Conservation (phyloP, 2,797 vertebrate genomes). For the Nyctibius grandis region DNA sequence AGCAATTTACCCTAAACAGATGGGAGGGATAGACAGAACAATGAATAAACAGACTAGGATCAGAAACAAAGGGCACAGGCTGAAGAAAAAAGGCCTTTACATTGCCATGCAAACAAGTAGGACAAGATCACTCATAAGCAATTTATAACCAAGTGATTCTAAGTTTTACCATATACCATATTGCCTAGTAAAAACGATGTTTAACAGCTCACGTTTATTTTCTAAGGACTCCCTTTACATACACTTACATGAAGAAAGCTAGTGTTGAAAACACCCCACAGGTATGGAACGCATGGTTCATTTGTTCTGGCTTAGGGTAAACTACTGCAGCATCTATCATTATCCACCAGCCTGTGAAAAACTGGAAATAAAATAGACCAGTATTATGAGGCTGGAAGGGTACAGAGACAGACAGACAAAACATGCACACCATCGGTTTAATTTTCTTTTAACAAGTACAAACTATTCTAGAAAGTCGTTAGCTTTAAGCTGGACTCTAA, state of each 20-base stretch:
- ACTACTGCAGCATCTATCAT: conserved; percentile 89
- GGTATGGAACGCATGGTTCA: conserved; percentile 91
- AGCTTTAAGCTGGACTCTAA: not conserved
- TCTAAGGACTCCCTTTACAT: not conserved
- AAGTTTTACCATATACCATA: not conserved
- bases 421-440: no score
- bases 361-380: conserved; percentile 67
- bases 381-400: not conserved
- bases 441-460: not conserved
- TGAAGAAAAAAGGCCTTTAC: not conserved
- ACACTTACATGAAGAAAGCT: conserved; percentile 92
- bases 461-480: not conserved
- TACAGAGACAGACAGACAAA: not conserved
- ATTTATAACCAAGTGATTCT: not conserved
- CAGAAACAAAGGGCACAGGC: not conserved
- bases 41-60: not conserved
- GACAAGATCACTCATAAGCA: not conserved
- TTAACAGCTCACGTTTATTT: accelerated
- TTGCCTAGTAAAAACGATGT: accelerated
- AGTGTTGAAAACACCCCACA: conserved; percentile 92
- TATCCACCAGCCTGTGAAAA: conserved; percentile 94
- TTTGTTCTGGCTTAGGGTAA: conserved; percentile 76
- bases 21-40: not conserved
- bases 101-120: not conserved
- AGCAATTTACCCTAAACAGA: not conserved